These are phyloP conservation scores for Zapornia atra DNA, from an alignment of 2,113 vertebrate genomes.

Conservation along the genomic window DNA sequence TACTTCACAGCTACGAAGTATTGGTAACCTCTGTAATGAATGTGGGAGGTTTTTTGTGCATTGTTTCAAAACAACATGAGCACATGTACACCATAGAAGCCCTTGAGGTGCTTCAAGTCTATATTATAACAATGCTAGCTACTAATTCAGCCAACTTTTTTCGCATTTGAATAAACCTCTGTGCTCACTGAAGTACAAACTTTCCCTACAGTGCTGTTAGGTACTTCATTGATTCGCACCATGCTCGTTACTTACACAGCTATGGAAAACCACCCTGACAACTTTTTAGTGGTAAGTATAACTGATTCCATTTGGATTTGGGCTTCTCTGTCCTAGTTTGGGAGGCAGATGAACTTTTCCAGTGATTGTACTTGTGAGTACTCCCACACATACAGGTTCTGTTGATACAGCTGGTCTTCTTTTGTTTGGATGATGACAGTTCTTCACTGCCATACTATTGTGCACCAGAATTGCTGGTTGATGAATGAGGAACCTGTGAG, in stretches of 20 bases:
- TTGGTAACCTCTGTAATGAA: not conserved
- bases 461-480: not conserved
- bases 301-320: not conserved
- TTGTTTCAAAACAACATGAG: not conserved
- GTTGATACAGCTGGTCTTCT: not conserved
- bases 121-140: not conserved
- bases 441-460: not conserved
- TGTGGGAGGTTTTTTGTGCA: rapidly evolving
- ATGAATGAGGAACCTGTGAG: not conserved
- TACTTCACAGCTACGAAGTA: not conserved
- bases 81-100: not conserved
- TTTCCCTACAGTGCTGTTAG: not conserved
- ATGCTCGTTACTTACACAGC: not conserved
- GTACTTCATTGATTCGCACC: not conserved
- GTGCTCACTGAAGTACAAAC: not conserved
- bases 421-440: not conserved
- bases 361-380: not conserved
- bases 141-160: not conserved
- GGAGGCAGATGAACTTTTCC: not conserved
- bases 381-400: not conserved
- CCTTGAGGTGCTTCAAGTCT: not conserved
- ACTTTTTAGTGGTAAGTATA: not conserved
- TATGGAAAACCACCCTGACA: not conserved
- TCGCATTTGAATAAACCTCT: not conserved
- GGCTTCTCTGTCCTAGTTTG: not conserved